Base-by-base conservation (phyloP, 64 coral and sea anemone species). In the Trachythela sp. region DNA sequence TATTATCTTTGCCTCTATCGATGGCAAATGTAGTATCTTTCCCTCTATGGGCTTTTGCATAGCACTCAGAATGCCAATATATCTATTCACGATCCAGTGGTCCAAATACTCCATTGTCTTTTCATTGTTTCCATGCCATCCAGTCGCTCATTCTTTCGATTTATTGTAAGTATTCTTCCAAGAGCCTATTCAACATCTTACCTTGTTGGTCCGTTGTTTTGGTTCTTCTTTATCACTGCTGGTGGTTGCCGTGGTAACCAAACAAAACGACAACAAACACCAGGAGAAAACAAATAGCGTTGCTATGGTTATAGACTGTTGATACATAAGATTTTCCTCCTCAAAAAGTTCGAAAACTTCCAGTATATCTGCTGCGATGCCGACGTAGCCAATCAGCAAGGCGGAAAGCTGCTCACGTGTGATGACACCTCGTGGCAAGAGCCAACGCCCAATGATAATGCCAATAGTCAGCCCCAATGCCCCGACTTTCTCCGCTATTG, bases 321-420 rank as follows among this genome's bases (percentile, higher is more conserved):
- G 35, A 31, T 40, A 76, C 17, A 45, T 37, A 8, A 97, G 84
- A 67, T 91, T 89, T n/a, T 94, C 39, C 32, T 99, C 96, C 20
- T 99, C 89, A 87, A 99, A 92, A 18, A 99, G 91, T 89, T 99
- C 93, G 92, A 99, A 99, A 54, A 99, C 35, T 84, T 99, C 96
- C 20, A 99, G 83, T 33, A 93, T 99, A 42, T 99, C 96, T 51
- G 96, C 96, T 0, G 96, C 96, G 52, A 94, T 99, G 13, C 96
- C 96, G 0, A 99, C 96, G 87, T 99, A 95, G 26, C 96, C 96
- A 30, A 99, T 83, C 42, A 99, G 87, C 86, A 99, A 86, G 1
- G 96, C 96, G 11, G 96, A 99, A 2, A 99, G 91, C 91, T 99
- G 96, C 83, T 99, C 96, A 88, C 96, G 96, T 54, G 96, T 99